These are phyloP conservation scores for Gymnothorax reevesii DNA, from an alignment of 2,797 vertebrate genomes.

Conservation along the genomic window DNA sequence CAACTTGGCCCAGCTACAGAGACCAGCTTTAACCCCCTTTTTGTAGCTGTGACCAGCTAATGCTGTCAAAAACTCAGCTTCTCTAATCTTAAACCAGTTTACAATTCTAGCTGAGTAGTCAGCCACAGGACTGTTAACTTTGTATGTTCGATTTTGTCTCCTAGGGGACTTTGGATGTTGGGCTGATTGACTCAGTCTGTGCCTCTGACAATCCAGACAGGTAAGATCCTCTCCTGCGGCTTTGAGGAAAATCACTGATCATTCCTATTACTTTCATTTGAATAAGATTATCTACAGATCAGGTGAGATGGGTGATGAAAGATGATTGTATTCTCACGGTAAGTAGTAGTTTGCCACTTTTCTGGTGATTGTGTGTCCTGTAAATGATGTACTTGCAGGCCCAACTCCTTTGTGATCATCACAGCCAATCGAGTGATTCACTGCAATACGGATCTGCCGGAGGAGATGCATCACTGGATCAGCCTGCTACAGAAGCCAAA, in stretches of 20 bases:
- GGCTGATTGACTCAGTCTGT: constrained; percentile 84
- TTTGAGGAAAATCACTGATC: background rate
- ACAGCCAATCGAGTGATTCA: constrained; percentile 83
- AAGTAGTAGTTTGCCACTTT: background rate
- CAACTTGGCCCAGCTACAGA: no score
- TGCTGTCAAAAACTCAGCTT: no score
- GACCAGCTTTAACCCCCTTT: no score
- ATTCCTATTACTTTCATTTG: background rate
- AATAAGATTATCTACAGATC: background rate
- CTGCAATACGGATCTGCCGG: constrained; percentile 80
- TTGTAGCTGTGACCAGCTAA: no score
- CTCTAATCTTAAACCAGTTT: no score
- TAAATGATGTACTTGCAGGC: constrained; percentile 57
- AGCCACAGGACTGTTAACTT: background rate
- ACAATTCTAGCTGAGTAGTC: background rate
- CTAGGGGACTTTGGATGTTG: constrained; percentile 82
- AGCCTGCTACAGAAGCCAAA: constrained; percentile 82
- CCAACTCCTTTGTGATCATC: constrained; percentile 85
- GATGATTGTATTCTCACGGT: background rate
- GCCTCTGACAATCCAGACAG: constrained; percentile 84
- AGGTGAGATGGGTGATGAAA: background rate
- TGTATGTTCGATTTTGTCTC: constrained; percentile 20
- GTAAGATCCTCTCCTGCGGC: constrained; percentile 52
- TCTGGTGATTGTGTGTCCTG: background rate
- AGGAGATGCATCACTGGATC: constrained; percentile 89